Base-by-base conservation (phyloP, 1,140 invertebrate genomes). In the Drosophila nigrodunni region DNA sequence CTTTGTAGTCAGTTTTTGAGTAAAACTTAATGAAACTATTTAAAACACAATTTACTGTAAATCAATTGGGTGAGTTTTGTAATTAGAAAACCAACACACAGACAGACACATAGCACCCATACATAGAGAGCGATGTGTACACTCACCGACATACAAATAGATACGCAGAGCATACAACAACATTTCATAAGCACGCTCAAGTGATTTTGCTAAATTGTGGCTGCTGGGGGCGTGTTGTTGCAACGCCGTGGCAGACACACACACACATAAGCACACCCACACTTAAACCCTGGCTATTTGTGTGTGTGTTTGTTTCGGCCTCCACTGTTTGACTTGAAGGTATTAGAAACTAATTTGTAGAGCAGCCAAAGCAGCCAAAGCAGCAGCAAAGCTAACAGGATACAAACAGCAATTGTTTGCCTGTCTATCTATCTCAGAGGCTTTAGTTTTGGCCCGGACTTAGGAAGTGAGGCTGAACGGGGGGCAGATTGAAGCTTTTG, bases 281-380 rank as follows among this genome's bases (percentile, higher is more conserved):
- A 52, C 57, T 37, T 44, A 54, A 58, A 46, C 59, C 43, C 43
- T 52, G 59, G 35, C 58, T 25, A 43, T 66, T 41, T 67, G 52
- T 67, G 69, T 86, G 70, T 59, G 49, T 78, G 66, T 76, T 76
- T 70, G 68, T 65, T 61, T 74, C 77, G 67, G 74, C 65, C 59
- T 72, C 67, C 74, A 76, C 75, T 89, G 83, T 88, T 88, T 88
- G 85, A 88, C 85, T 88, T 88, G 80, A 88, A 88, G 85, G 85
- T 88, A 88, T 88, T 88, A 88, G 85, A 88, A 88, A 88, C 85
- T 88, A 88, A 88, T 88, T 88, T 88, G 85, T 88, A 78, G 71
- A 81, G 85, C 77, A 89, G 70, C 71, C 65, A 73, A 61, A 81
- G 85, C 77, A 89, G 70, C 71, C 65, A 73, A 61, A 74, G 79